Conservation (phyloP, 2,113 vertebrate genomes). For the Myanophis thanlyinensis region DNA sequence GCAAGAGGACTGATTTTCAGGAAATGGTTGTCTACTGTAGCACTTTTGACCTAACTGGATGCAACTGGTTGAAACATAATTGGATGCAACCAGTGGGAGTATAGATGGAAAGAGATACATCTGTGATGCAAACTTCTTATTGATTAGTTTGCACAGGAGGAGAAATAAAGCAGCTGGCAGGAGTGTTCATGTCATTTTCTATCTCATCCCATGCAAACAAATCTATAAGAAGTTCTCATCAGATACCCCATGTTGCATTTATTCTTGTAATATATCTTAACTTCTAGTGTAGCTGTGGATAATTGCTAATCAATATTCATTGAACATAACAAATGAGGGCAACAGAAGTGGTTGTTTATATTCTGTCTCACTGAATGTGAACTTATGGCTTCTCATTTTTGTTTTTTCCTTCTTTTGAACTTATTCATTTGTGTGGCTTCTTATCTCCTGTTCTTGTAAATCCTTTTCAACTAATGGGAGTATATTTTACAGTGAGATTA, state of each 20-base stretch:
- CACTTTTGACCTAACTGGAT: neutral
- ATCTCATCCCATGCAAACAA: conserved; percentile 10
- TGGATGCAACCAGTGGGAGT: neutral
- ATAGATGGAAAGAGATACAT: neutral
- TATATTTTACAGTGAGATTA: conserved; percentile 33
- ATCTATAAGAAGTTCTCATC: conserved; percentile 59
- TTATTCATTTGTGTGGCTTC: conserved; percentile 32
- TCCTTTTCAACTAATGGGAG: conserved; percentile 22
- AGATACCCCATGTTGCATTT: conserved; percentile 54
- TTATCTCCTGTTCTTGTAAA: conserved; percentile 30
- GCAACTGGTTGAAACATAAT: neutral
- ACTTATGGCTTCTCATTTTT: conserved; percentile 31
- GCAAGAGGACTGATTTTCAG: neutral
- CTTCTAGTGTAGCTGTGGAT: conserved; percentile 56
- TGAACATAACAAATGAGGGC: conserved; percentile 62
- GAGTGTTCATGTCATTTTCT: conserved; percentile 53
- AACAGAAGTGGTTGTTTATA: conserved; percentile 43
- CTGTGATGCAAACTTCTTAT: neutral
- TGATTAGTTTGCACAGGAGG: neutral
- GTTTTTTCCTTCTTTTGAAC: conserved; percentile 24
- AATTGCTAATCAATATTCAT: conserved; percentile 74
- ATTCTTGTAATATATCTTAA: conserved; percentile 62
- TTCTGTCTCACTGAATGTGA: conserved; percentile 43
- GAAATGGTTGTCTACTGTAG: neutral
- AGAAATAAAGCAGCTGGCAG: conserved; percentile 8